Percentiles rank a stretch among this genome's conserved stretches.
Conservation (phyloP, 2,797 vertebrate genomes). For the Lithobates pipiens region DNA sequence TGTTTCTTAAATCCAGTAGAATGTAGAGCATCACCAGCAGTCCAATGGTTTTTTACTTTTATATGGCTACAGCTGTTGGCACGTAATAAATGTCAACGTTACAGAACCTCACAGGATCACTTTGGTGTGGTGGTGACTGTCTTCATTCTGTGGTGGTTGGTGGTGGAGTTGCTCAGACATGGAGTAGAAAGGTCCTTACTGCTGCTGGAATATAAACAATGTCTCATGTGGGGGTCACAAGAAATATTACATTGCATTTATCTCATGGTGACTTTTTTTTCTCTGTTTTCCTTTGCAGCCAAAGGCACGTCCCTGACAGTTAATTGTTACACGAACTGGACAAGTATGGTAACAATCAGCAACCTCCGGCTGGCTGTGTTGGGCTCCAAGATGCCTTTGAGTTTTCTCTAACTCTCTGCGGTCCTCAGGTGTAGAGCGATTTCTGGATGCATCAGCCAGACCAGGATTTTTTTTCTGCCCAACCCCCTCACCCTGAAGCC, state of each 20-base stretch:
- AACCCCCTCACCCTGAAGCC: slow-evolving; percentile 81
- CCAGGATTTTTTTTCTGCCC: slow-evolving; percentile 72
- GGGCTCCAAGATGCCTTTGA: slow-evolving; percentile 94
- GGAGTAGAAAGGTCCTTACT: no score
- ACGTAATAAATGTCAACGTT: no score
- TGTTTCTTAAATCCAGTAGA: no score
- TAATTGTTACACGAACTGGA: slow-evolving; percentile 80
- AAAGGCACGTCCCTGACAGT: slow-evolving; percentile 96
- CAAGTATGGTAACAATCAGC: slow-evolving; percentile 73
- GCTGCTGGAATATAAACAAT: no score
- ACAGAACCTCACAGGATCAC: no score
- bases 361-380: slow-evolving; percentile 81
- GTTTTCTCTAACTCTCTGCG: slow-evolving; percentile 89
- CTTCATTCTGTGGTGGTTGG: no score
- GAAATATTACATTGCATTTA: neutral
- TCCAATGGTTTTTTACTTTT: no score
- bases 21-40: no score
- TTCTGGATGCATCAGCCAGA: slow-evolving; percentile 84
- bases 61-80: no score
- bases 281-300: slow-evolving; percentile 78
- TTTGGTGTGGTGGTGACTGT: no score
- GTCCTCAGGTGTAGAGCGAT: slow-evolving; percentile 96
- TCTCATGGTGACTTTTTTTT: neutral
- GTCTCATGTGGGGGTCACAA: no score
- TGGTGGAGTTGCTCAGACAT: no score